Percentiles rank a stretch among this genome's conserved stretches.
Conservation (phyloP, 2,113 vertebrate genomes). For the Athene noctua region DNA sequence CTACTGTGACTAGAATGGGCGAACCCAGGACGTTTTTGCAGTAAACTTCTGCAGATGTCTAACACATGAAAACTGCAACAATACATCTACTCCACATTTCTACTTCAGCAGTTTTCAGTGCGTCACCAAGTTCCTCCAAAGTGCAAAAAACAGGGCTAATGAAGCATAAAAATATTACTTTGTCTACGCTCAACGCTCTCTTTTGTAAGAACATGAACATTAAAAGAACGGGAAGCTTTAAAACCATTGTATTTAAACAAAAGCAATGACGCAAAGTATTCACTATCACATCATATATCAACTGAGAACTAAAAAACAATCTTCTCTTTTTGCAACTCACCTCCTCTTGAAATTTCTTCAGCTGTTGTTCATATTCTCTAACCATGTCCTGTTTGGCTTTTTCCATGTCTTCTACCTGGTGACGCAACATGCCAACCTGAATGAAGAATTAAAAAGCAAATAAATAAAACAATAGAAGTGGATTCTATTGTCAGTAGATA, state of each 20-base stretch:
- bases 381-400: slow-evolving; percentile 77
- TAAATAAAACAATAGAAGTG: background rate
- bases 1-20: background rate
- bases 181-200: background rate
- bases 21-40: background rate
- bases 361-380: slow-evolving; percentile 85
- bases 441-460: background rate
- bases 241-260: background rate
- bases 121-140: background rate
- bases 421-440: slow-evolving; percentile 78
- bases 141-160: background rate
- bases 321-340: slow-evolving; percentile 60
- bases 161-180: background rate
- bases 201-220: background rate
- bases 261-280: background rate
- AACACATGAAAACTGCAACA: background rate
- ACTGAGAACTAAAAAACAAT: background rate
- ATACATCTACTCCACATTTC: background rate
- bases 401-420: slow-evolving; percentile 79
- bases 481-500: background rate
- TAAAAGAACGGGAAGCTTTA: background rate
- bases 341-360: slow-evolving; percentile 86
- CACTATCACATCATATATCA: background rate
- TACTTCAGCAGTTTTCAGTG: background rate
- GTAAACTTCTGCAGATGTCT: background rate